Conservation (phyloP, 1,140 invertebrate genomes). For the Drosophila ananassae region DNA sequence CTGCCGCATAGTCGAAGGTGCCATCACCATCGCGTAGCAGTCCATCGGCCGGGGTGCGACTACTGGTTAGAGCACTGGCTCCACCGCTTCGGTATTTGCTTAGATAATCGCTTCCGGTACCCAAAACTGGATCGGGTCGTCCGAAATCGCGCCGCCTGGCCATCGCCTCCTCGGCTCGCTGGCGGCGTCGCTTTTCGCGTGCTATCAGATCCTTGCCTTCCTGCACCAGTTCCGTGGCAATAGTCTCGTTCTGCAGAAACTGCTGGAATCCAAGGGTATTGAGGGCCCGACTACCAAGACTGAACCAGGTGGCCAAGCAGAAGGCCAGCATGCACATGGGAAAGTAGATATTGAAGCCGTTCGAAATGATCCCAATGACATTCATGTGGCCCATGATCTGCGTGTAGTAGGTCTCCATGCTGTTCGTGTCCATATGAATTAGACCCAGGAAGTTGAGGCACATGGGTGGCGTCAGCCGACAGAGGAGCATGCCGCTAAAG, state of each 20-base stretch:
- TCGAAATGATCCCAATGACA: constrained; percentile 97
- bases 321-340: constrained; percentile 98
- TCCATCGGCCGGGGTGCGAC: constrained; percentile 69
- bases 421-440: constrained; percentile 92
- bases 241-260: constrained; percentile 96
- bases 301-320: constrained; percentile 97
- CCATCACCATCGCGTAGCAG: constrained; percentile 83
- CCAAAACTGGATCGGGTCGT: constrained; percentile 86
- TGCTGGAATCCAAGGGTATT: constrained; percentile 97
- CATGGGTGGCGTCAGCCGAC: constrained; percentile 98
- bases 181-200: constrained; percentile 92
- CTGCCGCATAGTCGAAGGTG: constrained; percentile 62
- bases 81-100: constrained; percentile 85
- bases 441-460: constrained; percentile 99
- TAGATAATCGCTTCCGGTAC: constrained; percentile 79
- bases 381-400: constrained; percentile 99
- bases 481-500: constrained; percentile 99
- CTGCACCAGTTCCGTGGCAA: constrained; percentile 96
- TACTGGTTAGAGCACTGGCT: constrained; percentile 9
- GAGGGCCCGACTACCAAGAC: constrained; percentile 94
- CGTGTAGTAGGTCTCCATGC: constrained; percentile 83
- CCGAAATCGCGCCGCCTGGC: constrained; percentile 89
- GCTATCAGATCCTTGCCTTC: constrained; percentile 96
- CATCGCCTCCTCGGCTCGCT: constrained; percentile 91
- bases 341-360: constrained; percentile 99